These are phyloP conservation scores for Columbina picui DNA, from an alignment of 2,113 vertebrate genomes.

Conservation along the genomic window DNA sequence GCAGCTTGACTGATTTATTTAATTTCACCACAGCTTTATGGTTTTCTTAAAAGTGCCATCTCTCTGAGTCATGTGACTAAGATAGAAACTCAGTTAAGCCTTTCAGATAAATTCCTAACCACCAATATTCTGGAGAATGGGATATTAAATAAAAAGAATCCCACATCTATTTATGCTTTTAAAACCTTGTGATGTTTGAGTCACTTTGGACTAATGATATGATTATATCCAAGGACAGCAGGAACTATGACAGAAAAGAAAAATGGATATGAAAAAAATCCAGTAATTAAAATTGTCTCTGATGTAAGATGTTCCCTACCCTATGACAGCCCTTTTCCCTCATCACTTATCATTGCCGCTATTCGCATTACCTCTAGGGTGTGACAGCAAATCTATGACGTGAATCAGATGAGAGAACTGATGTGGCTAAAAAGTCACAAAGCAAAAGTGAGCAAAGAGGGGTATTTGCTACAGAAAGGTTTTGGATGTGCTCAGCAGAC, in stretches of 20 bases:
- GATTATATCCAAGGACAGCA: background rate
- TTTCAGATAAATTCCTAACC: slow-evolving; percentile 1
- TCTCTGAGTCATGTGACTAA: background rate
- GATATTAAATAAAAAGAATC: background rate
- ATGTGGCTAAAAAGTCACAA: background rate
- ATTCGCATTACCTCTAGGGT: background rate
- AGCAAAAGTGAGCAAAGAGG: background rate
- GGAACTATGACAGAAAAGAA: background rate
- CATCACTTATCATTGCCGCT: background rate
- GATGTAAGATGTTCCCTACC: background rate
- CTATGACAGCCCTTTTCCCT: background rate
- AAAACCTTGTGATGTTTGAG: background rate
- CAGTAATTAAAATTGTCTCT: background rate
- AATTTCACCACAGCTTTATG: slow-evolving; percentile 2
- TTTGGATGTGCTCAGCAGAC: background rate
- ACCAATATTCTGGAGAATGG: background rate
- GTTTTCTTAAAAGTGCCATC: slow-evolving; percentile 3
- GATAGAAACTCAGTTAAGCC: background rate
- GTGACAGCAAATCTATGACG: background rate
- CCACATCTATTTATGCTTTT: background rate
- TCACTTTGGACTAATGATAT: background rate
- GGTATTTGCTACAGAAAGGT: background rate
- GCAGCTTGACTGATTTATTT: slow-evolving; percentile 26
- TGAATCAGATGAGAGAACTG: background rate
- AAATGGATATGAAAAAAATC: background rate